phyloP scores from a whole-genome alignment of 2,888 invertebrate genomes.

The Brachypterus glaber region DNA sequence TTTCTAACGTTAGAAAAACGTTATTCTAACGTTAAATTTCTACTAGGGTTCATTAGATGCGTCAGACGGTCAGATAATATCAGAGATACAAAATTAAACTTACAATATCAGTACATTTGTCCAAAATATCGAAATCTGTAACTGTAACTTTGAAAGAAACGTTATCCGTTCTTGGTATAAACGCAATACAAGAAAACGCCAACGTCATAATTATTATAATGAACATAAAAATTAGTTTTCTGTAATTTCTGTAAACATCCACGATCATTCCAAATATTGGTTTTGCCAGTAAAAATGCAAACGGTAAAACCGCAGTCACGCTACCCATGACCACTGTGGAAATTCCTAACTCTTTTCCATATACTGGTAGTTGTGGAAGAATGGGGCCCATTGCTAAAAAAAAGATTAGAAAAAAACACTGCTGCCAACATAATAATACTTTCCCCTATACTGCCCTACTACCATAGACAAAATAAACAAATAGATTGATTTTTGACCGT shows the following conservation, averaged over 20 bases:
- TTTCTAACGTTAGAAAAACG: no score
- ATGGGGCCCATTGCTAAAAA: conserved; percentile 69
- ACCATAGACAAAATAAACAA: no score
- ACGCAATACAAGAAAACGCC: conserved; percentile 60
- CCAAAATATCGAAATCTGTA: conserved; percentile 27
- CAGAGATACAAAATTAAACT: no score
- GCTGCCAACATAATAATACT: no score
- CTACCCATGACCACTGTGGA: conserved; percentile 67
- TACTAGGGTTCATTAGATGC: no score
- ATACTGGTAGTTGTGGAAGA: conserved; percentile 67
- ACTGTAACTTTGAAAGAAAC: no score
- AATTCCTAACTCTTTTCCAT: conserved; percentile 68
- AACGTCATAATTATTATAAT: conserved; percentile 56
- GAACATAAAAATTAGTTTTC: conserved; percentile 62
- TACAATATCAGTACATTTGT: conserved; percentile 37
- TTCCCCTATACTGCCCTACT: no score
- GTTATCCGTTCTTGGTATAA: no score
- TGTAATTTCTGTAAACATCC: conserved; percentile 58
- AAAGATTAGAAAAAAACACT: no score
- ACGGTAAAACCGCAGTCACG: conserved; percentile 63
- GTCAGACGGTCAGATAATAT: no score
- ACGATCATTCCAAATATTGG: conserved; percentile 66
- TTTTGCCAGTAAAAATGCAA: conserved; percentile 69
- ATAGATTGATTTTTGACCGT: no score
- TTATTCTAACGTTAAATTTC: no score